Evolutionary conservation across 1,140 invertebrate genomes (phyloP).

Genomic region (Manduca sexta): DNA sequence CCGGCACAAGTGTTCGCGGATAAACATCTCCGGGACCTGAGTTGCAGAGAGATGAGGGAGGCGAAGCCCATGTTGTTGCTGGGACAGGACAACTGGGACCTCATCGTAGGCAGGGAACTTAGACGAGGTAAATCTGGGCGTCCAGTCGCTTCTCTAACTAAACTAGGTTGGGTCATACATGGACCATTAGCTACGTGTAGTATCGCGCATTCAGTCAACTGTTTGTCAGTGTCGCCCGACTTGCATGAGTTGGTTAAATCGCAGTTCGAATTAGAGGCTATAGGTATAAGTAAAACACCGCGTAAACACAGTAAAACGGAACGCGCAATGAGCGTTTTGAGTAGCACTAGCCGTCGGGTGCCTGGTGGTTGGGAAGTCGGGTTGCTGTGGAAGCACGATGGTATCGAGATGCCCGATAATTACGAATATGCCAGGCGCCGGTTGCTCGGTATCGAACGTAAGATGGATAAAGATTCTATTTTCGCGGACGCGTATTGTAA

Average conservation of each 20-base stretch:
- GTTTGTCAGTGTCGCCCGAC: neutral
- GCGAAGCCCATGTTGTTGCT: neutral
- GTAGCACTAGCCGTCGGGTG: neutral
- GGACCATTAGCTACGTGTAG: neutral
- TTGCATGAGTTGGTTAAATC: neutral
- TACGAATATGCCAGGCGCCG: neutral
- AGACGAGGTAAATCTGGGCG: neutral
- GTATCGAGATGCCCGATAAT: neutral
- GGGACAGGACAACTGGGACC: constrained; percentile 3
- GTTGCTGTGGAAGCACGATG: neutral
- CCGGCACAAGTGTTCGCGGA: no score
- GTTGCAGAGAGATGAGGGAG: constrained; percentile 2
- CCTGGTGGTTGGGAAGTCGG: constrained; percentile 2
- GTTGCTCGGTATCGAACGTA: neutral
- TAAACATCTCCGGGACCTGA: constrained; percentile 1
- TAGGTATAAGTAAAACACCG: constrained; percentile 1
- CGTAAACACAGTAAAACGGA: neutral
- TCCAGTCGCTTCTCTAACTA: constrained; percentile 1
- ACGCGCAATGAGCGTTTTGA: constrained; percentile 3
- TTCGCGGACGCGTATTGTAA: neutral
- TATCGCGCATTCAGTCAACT: neutral
- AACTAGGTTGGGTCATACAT: constrained; percentile 5
- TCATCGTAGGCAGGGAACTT: neutral
- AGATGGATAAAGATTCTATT: neutral
- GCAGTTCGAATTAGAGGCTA: neutral